Base-by-base conservation (phyloP, 1,140 invertebrate genomes). In the Danaus plexippus region DNA sequence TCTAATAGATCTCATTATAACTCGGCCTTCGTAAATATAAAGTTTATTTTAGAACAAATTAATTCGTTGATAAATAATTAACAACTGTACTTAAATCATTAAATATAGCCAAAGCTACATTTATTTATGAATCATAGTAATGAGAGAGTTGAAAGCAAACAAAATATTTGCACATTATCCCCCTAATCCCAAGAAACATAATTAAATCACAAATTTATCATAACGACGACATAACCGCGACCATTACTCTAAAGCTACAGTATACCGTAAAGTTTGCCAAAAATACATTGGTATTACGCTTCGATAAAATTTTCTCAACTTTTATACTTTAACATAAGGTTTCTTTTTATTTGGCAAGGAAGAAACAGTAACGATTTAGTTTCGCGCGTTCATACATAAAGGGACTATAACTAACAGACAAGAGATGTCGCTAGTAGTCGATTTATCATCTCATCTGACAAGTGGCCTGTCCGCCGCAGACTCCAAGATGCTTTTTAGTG, bases 401-500 rank as follows among this genome's bases (percentile, higher is more conserved):
- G 73, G 75, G 71, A 73, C 76, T 79, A 77, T 81, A 81, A 76
- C 66, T 75, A 77, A 76, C 80, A 81, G 78, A 46, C 70, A 60
- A 69, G 69, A 75, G 75, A 77, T 72, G 75, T 64, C 75, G 75
- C 70, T 64, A 72, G 61, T 67, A 54, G 73, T 68, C 76, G 63
- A 82, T 85, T 85, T 85, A 85, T 85, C 79, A 82, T 71, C 50
- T 69, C 67, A 79, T 69, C 71, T 77, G 76, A 79, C 77, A 77
- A 85, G 81, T 80, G 79, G 70, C 73, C 78, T 66, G 79, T 80
- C 80, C 53, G 50, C 53, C 22, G 22, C 22, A 32, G 22, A 32
- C 22, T 32, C 22, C 22, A 32, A 32, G 22, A 32, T 32, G 22
- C 22, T 32, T 32, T 32, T 32, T 32, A 32, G 22, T 32, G 22